phyloP scores from a whole-genome alignment of 2,113 vertebrate species.

The Riparia riparia region DNA sequence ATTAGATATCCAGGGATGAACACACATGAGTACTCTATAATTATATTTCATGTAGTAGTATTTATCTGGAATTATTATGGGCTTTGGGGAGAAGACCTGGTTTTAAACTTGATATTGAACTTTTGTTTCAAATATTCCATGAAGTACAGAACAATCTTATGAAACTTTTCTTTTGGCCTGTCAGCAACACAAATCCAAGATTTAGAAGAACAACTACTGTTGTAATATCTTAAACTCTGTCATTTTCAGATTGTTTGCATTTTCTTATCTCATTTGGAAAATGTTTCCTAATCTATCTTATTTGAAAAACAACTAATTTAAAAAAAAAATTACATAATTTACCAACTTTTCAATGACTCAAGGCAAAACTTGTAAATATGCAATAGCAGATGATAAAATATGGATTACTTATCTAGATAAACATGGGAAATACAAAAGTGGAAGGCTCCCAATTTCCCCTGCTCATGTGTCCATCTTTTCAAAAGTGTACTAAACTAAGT shows the following conservation, averaged over 20 bases:
- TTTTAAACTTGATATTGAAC: background rate
- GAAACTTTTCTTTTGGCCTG: background rate
- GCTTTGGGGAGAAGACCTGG: background rate
- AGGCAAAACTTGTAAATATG: background rate
- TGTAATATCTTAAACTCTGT: background rate
- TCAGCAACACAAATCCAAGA: background rate
- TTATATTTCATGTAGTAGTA: background rate
- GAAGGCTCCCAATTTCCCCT: background rate
- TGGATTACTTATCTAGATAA: background rate
- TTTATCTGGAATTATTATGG: background rate
- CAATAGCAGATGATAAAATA: background rate
- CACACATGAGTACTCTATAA: background rate
- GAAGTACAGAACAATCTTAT: background rate
- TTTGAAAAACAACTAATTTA: background rate
- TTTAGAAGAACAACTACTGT: background rate
- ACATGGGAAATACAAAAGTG: background rate
- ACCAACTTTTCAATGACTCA: background rate
- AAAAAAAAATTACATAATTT: background rate
- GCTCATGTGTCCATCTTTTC: background rate
- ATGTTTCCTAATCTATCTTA: background rate
- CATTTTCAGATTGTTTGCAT: background rate
- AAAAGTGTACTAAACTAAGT: background rate
- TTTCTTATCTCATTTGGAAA: background rate
- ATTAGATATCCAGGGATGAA: background rate
- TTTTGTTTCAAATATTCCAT: background rate